Percentiles rank a stretch among this genome's conserved stretches.
Evolutionary conservation across 2,888 invertebrate genomes (phyloP).

Genomic region (Salpingus planirostris): DNA sequence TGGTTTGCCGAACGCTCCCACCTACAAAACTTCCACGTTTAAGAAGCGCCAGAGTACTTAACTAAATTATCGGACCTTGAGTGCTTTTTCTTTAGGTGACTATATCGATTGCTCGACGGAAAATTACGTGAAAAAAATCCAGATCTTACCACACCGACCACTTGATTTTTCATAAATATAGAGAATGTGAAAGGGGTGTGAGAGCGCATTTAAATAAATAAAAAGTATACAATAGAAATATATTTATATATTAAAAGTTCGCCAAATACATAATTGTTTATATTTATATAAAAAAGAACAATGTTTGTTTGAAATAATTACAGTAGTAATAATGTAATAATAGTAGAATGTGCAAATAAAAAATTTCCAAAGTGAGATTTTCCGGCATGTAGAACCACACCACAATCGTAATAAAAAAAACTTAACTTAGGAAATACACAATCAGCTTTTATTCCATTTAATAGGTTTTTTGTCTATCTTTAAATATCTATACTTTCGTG

Average conservation of each 20-base stretch:
- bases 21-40: no score
- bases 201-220: conserved; percentile 20
- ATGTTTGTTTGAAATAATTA: no score
- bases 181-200: no score
- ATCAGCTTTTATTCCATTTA: neutral
- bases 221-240: conserved; percentile 36
- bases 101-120: no score
- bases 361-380: conserved; percentile 23
- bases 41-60: no score
- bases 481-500: neutral
- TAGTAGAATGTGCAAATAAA: conserved; percentile 32
- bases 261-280: conserved; percentile 36
- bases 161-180: no score
- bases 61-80: no score
- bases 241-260: conserved; percentile 39
- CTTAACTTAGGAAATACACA: conserved; percentile 14
- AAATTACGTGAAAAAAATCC: no score
- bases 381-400: conserved; percentile 40
- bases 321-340: no score
- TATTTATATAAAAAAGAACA: conserved; percentile 28
- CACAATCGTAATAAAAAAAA: conserved; percentile 16
- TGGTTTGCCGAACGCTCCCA: conserved; percentile 40
- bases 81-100: no score
- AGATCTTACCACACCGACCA: no score
- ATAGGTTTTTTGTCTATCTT: no score